These are phyloP conservation scores for Trachelus iudaicus DNA, from an alignment of 2,888 invertebrate species.

Conservation along the genomic window DNA sequence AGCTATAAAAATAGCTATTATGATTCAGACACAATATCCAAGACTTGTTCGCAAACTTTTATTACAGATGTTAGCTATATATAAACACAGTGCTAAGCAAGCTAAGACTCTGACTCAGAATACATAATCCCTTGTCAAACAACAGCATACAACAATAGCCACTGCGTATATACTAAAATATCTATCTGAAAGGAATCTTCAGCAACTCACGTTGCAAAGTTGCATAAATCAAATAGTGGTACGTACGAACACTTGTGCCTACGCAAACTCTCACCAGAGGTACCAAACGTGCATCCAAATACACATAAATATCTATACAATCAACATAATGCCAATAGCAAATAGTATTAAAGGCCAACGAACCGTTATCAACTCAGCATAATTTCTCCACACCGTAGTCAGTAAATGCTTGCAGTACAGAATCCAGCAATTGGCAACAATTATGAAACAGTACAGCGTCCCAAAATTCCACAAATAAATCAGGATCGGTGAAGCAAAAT, in stretches of 20 bases:
- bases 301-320: background rate
- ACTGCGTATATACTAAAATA: background rate
- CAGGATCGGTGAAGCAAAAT: background rate
- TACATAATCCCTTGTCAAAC: background rate
- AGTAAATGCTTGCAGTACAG: background rate
- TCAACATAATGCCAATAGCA: background rate
- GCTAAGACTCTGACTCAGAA: background rate
- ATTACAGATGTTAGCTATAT: background rate
- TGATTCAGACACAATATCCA: background rate
- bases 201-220: background rate
- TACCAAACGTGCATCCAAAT: background rate
- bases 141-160: background rate
- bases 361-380: constrained; percentile 42
- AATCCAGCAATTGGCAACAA: background rate
- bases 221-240: background rate
- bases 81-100: background rate
- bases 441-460: background rate
- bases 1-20: background rate
- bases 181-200: too few relatives aligned
- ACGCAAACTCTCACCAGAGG: background rate
- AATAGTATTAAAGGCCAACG: constrained; percentile 42
- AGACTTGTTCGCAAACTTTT: background rate
- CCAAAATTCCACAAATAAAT: background rate
- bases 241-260: background rate
- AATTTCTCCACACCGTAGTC: constrained; percentile 22